phyloP scores from a whole-genome alignment of 2,888 invertebrate genomes.

The Polylopha cassiicola region DNA sequence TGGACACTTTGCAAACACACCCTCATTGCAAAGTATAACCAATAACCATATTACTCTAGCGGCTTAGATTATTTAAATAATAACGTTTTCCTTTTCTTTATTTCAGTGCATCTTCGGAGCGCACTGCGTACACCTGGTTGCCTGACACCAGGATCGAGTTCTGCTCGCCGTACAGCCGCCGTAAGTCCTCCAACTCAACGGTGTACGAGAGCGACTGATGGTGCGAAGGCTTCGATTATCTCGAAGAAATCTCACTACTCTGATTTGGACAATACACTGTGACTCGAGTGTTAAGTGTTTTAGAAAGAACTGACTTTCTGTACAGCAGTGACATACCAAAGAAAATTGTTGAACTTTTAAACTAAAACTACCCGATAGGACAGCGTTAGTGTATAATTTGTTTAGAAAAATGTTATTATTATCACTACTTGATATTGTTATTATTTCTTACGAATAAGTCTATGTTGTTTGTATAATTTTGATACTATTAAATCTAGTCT shows the following conservation, averaged over 20 bases:
- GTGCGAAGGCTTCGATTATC: slow-evolving; percentile 58
- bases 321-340: too few species aligned
- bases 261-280: slow-evolving; percentile 32
- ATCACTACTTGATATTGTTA: too few species aligned
- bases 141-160: slow-evolving; percentile 72
- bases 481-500: too few species aligned
- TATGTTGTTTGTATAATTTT: too few species aligned
- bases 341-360: too few species aligned
- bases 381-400: too few species aligned
- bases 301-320: neutral
- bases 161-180: slow-evolving; percentile 61
- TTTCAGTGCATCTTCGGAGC: slow-evolving; percentile 72
- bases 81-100: slow-evolving; percentile 28
- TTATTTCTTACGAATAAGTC: too few species aligned
- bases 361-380: too few species aligned
- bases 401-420: too few species aligned
- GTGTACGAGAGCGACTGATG: slow-evolving; percentile 74
- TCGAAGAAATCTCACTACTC: slow-evolving; percentile 67
- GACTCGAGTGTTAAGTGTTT: slow-evolving; percentile 2
- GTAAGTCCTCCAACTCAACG: slow-evolving; percentile 68
- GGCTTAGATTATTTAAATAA: neutral
- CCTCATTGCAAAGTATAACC: slow-evolving; percentile 1
- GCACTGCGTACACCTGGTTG: slow-evolving; percentile 75
- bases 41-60: neutral
- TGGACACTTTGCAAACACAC: too few species aligned